Evolutionary conservation across 2,113 vertebrate species (phyloP).

Genomic region (Calyptomena viridis): DNA sequence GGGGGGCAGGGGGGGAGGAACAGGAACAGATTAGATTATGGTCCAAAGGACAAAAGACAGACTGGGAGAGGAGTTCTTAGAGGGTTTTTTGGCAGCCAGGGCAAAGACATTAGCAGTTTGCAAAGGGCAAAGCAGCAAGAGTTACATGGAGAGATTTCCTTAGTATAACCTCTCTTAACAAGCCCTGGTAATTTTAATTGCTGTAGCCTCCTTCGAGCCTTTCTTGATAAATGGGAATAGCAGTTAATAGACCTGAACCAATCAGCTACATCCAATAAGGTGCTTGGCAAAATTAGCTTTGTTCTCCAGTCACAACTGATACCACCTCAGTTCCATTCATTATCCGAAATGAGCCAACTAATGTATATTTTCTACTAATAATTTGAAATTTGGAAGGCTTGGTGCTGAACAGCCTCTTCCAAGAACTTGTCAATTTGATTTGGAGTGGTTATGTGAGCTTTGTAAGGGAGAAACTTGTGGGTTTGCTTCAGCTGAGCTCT

Average conservation of each 20-base stretch:
- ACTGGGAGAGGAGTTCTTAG: neutral
- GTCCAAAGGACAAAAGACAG: neutral
- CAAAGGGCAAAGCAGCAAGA: neutral
- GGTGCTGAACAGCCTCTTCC: constrained; percentile 1
- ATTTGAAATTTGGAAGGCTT: constrained; percentile 1
- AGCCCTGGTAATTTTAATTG: constrained; percentile 13
- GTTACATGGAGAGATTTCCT: neutral
- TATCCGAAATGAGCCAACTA: constrained; percentile 17
- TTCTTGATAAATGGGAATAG: constrained; percentile 29
- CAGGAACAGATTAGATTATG: neutral
- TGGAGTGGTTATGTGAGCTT: neutral
- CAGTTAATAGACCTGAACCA: constrained; percentile 31
- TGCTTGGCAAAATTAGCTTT: constrained; percentile 26
- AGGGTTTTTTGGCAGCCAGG: neutral
- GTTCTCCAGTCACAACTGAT: neutral
- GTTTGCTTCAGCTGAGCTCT: neutral
- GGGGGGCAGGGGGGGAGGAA: neutral
- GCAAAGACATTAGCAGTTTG: neutral
- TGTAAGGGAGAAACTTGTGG: neutral
- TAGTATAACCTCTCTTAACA: neutral
- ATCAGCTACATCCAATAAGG: constrained; percentile 20
- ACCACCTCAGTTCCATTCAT: constrained; percentile 13
- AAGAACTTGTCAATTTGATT: constrained; percentile 2
- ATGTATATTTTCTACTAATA: constrained; percentile 14
- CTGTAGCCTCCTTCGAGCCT: neutral